A percentile compares a stretch with the other conserved stretches of the same genome.
These are phyloP conservation scores for Podargus strigoides DNA, from an alignment of 2,797 vertebrate genomes.

Conservation along the genomic window DNA sequence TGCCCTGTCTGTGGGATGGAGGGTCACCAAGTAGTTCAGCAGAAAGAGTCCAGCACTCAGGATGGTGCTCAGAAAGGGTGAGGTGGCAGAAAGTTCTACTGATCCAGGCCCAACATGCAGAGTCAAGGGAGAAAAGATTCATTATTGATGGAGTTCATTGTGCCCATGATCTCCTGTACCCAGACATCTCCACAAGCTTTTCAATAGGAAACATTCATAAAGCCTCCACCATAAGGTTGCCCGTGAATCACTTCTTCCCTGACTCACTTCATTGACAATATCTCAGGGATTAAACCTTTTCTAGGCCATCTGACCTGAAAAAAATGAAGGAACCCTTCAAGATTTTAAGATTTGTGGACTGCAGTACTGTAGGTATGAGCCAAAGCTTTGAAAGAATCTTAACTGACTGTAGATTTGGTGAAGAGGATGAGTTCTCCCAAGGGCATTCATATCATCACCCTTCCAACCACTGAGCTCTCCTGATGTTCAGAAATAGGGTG, in stretches of 20 bases:
- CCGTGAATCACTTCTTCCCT: background rate
- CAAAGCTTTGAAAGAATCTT: background rate
- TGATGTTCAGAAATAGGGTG: background rate
- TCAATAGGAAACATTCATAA: background rate
- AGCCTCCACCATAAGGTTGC: background rate
- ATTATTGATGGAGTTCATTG: background rate
- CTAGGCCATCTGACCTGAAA: background rate
- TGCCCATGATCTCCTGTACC: background rate
- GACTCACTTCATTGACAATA: background rate
- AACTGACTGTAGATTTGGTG: background rate
- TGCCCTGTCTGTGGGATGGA: background rate
- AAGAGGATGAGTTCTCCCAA: background rate
- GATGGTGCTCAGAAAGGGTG: background rate
- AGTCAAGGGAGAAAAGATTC: background rate
- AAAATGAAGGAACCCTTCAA: background rate
- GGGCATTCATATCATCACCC: background rate
- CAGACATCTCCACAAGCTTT: background rate
- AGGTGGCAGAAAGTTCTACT: background rate
- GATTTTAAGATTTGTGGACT: background rate
- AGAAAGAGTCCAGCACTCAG: background rate
- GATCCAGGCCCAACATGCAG: background rate
- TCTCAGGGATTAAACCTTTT: background rate
- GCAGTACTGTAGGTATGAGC: background rate
- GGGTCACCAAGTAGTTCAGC: background rate
- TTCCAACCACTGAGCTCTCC: background rate